Percentiles rank a stretch among this genome's conserved stretches.
phyloP scores from a whole-genome alignment of 1,140 invertebrate genomes.

The Nebria ingens region DNA sequence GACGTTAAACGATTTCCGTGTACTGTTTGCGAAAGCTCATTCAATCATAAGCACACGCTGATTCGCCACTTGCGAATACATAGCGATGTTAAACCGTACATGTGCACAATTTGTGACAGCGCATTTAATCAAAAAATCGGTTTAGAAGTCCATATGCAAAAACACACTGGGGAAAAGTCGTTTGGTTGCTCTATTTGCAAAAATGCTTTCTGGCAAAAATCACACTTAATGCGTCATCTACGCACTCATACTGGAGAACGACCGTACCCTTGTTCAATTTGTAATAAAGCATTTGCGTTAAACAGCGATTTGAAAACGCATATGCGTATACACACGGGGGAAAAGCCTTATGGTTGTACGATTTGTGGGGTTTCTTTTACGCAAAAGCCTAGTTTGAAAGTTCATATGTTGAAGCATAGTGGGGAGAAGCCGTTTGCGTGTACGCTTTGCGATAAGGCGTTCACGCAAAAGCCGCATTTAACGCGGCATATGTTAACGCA shows the following conservation, averaged over 20 bases:
- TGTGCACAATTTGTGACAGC: neutral
- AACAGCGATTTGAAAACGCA: conserved; percentile 23
- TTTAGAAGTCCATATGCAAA: neutral
- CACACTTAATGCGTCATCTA: conserved; percentile 26
- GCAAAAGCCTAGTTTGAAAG: neutral
- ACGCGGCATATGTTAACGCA: too few relatives aligned
- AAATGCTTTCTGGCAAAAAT: neutral
- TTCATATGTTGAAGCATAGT: neutral
- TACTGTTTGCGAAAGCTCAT: neutral
- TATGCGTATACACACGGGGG: conserved; percentile 84
- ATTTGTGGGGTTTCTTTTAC: conserved; percentile 51
- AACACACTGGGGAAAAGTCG: neutral
- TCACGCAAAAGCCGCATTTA: too few relatives aligned
- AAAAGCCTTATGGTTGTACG: conserved; percentile 91
- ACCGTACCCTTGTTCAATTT: too few relatives aligned
- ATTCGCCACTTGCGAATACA: neutral
- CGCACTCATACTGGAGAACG: conserved; percentile 32
- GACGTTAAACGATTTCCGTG: neutral
- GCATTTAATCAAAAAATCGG: neutral
- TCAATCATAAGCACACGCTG: neutral
- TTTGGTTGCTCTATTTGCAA: neutral
- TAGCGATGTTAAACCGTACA: neutral
- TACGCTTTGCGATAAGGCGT: too few relatives aligned
- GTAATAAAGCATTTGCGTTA: neutral
- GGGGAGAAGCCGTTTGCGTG: too few relatives aligned